A percentile compares a stretch with the other conserved stretches of the same genome.
phyloP scores from a whole-genome alignment of 2,797 vertebrate species.

The Lutjanus argentimaculatus region DNA sequence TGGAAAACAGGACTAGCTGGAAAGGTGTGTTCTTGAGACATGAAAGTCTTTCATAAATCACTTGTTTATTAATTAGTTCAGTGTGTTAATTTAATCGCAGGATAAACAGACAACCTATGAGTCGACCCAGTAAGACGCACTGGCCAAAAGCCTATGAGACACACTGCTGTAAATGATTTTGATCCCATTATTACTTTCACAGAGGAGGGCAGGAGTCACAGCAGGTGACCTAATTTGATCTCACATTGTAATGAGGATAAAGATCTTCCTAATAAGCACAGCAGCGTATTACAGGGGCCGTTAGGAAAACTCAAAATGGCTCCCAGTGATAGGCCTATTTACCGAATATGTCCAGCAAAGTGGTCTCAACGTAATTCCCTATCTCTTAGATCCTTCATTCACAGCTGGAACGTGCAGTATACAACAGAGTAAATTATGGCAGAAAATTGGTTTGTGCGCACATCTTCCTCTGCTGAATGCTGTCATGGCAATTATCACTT shows the following conservation, averaged over 20 bases:
- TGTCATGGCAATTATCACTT: conserved; percentile 46
- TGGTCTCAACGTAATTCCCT: conserved; percentile 43
- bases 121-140: conserved; percentile 27
- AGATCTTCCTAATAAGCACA: conserved; percentile 67
- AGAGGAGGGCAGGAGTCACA: conserved; percentile 67
- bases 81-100: conserved; percentile 45
- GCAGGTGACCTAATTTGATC: conserved; percentile 77
- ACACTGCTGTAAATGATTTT: conserved; percentile 57
- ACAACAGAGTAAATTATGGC: conserved; percentile 26
- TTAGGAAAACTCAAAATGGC: conserved; percentile 58
- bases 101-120: conserved; percentile 41
- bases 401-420: conserved; percentile 28
- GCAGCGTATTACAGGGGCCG: conserved; percentile 60
- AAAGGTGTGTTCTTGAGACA: conserved; percentile 14
- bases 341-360: conserved; percentile 56
- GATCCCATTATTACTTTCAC: conserved; percentile 65
- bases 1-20: conserved; percentile 3
- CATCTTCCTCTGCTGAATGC: conserved; percentile 1
- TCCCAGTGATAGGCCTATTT: conserved; percentile 69
- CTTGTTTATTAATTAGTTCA: conserved; percentile 36
- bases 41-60: conserved; percentile 22
- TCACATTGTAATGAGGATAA: conserved; percentile 74
- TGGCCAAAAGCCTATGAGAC: conserved; percentile 56
- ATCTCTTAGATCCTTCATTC: conserved; percentile 52
- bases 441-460: conserved; percentile 44